Conservation (phyloP, 2,113 vertebrate species). For the Fulmarus glacialis region DNA sequence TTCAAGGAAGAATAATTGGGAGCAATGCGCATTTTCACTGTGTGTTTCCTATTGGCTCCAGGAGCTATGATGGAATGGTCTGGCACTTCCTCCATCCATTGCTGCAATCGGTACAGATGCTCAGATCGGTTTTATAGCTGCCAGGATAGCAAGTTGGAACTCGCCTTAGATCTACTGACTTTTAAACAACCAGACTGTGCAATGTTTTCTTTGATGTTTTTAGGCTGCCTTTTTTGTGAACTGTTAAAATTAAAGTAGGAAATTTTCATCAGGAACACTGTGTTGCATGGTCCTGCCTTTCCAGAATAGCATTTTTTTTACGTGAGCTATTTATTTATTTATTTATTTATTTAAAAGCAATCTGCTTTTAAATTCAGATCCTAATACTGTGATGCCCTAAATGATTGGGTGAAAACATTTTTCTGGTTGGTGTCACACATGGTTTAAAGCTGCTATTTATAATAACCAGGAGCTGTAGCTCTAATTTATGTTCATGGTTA, state of each 20-base stretch:
- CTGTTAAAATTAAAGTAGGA: neutral
- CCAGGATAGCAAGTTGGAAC: neutral
- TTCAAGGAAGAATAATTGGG: neutral
- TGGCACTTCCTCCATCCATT: neutral
- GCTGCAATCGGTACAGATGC: neutral
- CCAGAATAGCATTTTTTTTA: neutral
- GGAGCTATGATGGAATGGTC: neutral
- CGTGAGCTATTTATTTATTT: neutral
- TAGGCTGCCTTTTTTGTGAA: neutral
- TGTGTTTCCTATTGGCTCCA: fast-evolving
- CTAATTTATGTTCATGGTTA: neutral
- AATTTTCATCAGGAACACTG: neutral
- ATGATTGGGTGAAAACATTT: neutral
- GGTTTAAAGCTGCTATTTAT: conserved; percentile 26
- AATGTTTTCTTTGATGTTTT: neutral
- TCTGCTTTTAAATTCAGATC: neutral
- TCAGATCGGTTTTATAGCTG: neutral
- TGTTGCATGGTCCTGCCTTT: neutral
- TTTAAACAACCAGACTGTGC: neutral
- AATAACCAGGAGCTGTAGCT: conserved; percentile 3
- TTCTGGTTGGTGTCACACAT: conserved; percentile 4
- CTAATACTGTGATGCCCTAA: neutral
- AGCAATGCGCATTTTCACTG: neutral
- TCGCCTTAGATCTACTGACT: neutral
- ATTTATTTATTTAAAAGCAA: too few species aligned